A percentile compares a stretch with the other conserved stretches of the same genome.
Conservation (phyloP, 2,113 vertebrate genomes). For the Apaloderma vittatum region DNA sequence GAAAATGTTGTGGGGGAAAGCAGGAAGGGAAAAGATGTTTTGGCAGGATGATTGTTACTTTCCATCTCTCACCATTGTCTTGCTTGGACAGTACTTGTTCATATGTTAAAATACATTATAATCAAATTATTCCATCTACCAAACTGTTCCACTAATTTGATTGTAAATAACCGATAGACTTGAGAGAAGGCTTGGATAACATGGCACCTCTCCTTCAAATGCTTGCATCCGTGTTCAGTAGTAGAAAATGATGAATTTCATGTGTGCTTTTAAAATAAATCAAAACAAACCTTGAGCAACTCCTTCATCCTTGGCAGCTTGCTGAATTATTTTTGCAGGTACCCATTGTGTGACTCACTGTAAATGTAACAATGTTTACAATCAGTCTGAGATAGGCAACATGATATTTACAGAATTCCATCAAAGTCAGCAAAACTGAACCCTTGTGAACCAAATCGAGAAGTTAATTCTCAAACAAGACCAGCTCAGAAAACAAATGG, state of each 20-base stretch:
- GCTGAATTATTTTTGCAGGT: background rate
- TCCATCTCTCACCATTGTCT: background rate
- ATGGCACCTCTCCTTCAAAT: background rate
- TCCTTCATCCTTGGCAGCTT: background rate
- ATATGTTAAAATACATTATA: background rate
- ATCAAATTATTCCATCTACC: background rate
- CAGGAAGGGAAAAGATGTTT: background rate
- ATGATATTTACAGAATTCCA: background rate
- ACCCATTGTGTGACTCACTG: background rate
- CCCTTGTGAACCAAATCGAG: background rate
- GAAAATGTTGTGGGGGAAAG: background rate
- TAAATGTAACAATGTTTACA: background rate
- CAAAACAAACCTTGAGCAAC: background rate
- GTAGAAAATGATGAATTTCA: rapidly evolving
- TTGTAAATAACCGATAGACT: background rate
- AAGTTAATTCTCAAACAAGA: background rate
- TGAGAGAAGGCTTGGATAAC: background rate
- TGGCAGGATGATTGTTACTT: background rate
- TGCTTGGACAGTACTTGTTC: background rate
- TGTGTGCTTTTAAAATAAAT: background rate
- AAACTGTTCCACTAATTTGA: background rate
- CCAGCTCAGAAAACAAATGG: background rate
- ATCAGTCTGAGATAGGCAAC: background rate
- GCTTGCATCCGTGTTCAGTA: background rate
- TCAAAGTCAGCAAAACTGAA: background rate